Conservation (phyloP, 1,140 invertebrate species). For the Drosophila kurseongensis region DNA sequence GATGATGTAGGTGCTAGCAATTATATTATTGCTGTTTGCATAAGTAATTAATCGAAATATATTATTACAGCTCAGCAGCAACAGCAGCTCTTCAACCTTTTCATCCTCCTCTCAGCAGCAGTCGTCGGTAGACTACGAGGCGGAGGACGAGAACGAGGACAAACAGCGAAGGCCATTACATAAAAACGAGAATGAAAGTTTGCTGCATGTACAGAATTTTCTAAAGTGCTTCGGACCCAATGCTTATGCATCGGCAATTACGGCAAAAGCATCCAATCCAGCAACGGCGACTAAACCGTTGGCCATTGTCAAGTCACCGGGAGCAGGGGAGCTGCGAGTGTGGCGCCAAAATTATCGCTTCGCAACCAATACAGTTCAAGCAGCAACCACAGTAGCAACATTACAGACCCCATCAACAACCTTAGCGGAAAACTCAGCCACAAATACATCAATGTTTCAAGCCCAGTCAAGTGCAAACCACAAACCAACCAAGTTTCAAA, state of each 20-base stretch:
- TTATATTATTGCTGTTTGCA: too few relatives aligned
- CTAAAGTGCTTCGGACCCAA: slow-evolving; percentile 76
- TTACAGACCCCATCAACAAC: neutral
- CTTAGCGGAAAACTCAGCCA: slow-evolving; percentile 13
- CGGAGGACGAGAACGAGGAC: slow-evolving; percentile 79
- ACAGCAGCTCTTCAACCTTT: slow-evolving; percentile 63
- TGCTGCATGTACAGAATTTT: slow-evolving; percentile 80
- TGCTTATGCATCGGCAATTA: slow-evolving; percentile 26
- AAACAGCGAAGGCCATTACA: slow-evolving; percentile 47
- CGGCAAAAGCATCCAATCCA: slow-evolving; percentile 6
- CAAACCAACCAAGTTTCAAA: slow-evolving; percentile 78
- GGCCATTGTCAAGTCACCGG: slow-evolving; percentile 12
- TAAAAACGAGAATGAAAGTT: slow-evolving; percentile 65
- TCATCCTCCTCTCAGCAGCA: slow-evolving; percentile 73
- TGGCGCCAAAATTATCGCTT: slow-evolving; percentile 59
- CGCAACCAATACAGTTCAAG: slow-evolving; percentile 2
- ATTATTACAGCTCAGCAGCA: slow-evolving; percentile 53
- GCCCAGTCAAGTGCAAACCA: slow-evolving; percentile 21
- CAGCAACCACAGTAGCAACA: slow-evolving; percentile 6
- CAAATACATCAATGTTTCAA: slow-evolving; percentile 3
- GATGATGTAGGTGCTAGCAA: slow-evolving; percentile 51
- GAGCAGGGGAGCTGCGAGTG: slow-evolving; percentile 45
- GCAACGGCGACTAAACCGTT: neutral
- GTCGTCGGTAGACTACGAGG: slow-evolving; percentile 77
- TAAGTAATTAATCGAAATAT: neutral